phyloP scores from a whole-genome alignment of 2,888 invertebrate genomes.

The Mythimna pallens region DNA sequence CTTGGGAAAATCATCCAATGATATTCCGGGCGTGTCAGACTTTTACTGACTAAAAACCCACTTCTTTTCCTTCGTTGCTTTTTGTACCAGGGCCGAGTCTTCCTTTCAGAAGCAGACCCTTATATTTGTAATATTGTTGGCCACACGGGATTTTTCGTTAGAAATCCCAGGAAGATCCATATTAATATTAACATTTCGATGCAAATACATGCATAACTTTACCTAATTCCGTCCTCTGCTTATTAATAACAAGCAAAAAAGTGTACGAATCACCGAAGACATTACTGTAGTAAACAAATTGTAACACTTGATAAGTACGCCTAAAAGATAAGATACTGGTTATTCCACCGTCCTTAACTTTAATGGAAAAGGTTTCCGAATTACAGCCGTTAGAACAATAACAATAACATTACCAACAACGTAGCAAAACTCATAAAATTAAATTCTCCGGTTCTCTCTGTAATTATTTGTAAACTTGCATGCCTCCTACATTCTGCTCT shows the following conservation, averaged over 20 bases:
- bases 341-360: constrained; percentile 30
- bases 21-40: too few species aligned
- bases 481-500: not conserved
- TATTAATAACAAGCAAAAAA: not conserved
- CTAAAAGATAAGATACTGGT: constrained; percentile 36
- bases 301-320: constrained; percentile 19
- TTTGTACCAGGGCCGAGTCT: too few species aligned
- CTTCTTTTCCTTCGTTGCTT: too few species aligned
- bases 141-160: too few species aligned
- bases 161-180: too few species aligned
- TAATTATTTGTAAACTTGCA: constrained; percentile 34
- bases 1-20: too few species aligned
- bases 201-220: too few species aligned
- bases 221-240: not conserved
- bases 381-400: constrained; percentile 42
- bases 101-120: too few species aligned
- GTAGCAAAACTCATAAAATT: constrained; percentile 32
- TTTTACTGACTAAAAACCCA: too few species aligned
- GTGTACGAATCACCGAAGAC: constrained; percentile 1
- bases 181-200: too few species aligned
- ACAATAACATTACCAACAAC: constrained; percentile 51
- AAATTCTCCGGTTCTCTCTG: constrained; percentile 18
- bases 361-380: constrained; percentile 38
- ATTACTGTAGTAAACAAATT: not conserved
- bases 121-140: too few species aligned